Conservation (phyloP, 1,140 invertebrate genomes). For the Drosophila pectinifera region DNA sequence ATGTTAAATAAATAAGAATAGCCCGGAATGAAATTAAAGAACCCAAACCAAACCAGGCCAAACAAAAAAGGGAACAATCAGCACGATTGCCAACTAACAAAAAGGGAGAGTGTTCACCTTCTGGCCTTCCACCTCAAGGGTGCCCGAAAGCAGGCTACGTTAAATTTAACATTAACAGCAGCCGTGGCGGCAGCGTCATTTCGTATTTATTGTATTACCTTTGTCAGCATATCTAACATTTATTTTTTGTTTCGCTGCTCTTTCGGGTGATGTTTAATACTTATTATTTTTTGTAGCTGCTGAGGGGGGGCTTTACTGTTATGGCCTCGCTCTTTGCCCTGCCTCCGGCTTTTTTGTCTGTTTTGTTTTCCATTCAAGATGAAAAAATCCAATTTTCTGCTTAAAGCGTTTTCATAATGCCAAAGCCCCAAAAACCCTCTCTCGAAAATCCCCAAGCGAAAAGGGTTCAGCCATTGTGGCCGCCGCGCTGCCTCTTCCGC, state of each 20-base stretch:
- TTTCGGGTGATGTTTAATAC: conserved; percentile 74
- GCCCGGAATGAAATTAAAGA: conserved; percentile 67
- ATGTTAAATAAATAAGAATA: conserved; percentile 80
- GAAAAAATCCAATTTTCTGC: conserved; percentile 81
- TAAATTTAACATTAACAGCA: conserved; percentile 72
- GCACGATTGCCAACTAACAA: conserved; percentile 43
- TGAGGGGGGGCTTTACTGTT: conserved; percentile 65
- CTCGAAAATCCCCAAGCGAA: conserved; percentile 26
- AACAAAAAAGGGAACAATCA: conserved; percentile 29
- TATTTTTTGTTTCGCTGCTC: conserved; percentile 58
- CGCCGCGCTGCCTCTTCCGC: conserved; percentile 31
- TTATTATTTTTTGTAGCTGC: conserved; percentile 80
- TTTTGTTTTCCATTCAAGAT: conserved; percentile 74
- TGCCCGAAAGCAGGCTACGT: conserved; percentile 68
- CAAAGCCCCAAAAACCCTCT: conserved; percentile 16
- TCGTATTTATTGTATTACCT: conserved; percentile 82
- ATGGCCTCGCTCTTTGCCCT: conserved; percentile 40
- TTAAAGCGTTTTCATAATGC: conserved; percentile 75
- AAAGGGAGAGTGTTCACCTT: conserved; percentile 10
- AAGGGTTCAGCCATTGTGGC: conserved; percentile 62
- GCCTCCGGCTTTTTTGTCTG: conserved; percentile 38
- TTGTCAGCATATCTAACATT: conserved; percentile 82
- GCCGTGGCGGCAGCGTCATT: conserved; percentile 60
- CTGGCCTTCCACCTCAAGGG: conserved; percentile 17
- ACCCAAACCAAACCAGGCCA: not conserved